A percentile compares a stretch with the other conserved stretches of the same genome.
Conservation (phyloP, 2,113 vertebrate species). For the Acanthisitta chloris region DNA sequence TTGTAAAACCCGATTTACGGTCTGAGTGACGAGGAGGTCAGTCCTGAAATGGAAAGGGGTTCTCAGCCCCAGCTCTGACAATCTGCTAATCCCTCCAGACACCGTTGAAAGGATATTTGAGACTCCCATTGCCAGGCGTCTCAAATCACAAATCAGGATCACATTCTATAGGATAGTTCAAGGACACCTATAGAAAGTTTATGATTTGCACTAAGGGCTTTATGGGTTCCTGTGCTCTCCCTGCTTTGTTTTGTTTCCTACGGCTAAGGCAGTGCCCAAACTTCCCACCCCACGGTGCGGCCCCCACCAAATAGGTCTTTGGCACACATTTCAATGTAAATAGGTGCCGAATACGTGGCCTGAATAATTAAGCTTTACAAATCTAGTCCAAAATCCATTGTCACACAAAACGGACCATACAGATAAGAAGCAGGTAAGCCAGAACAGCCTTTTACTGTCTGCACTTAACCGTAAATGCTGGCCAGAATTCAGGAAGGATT, state of each 20-base stretch:
- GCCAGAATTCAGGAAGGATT: conserved; percentile 54
- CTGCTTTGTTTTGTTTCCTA: background rate
- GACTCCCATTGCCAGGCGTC: background rate
- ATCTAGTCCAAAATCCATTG: conserved; percentile 15
- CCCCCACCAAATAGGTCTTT: background rate
- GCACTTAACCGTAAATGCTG: background rate
- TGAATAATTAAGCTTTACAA: conserved; percentile 44
- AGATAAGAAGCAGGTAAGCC: conserved; percentile 34
- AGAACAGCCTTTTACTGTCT: background rate
- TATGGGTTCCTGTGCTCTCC: background rate
- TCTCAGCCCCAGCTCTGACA: background rate
- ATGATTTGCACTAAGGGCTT: background rate
- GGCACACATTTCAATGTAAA: background rate
- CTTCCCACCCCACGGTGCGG: background rate
- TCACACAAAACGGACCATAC: conserved; percentile 21
- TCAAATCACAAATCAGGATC: background rate
- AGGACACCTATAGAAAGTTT: background rate
- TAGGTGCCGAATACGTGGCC: background rate
- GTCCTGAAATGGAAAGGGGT: background rate
- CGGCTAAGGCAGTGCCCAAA: background rate
- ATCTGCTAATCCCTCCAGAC: background rate
- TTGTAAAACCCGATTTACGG: background rate
- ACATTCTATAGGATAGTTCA: background rate
- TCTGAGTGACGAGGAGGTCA: fast-evolving
- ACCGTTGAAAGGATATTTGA: background rate